Conservation (phyloP, 2,113 vertebrate species). For the Cricetomys ansorgei region DNA sequence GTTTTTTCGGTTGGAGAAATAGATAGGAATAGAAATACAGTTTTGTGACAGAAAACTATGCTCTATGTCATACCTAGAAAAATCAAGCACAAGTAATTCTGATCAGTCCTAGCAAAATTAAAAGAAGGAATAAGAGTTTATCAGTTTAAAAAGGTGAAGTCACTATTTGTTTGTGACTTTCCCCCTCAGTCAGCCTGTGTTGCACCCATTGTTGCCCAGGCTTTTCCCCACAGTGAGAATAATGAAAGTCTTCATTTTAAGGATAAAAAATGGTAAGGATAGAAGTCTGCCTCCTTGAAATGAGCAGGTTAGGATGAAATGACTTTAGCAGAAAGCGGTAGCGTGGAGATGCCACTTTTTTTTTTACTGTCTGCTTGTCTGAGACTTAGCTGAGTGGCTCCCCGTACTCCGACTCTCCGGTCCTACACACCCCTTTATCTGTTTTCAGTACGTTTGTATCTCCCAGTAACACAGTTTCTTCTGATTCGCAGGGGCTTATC, state of each 20-base stretch:
- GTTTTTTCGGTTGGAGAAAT: not conserved
- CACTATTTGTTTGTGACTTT: constrained; percentile 7
- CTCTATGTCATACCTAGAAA: not conserved
- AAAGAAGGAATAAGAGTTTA: not conserved
- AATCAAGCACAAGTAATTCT: not conserved
- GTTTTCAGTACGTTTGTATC: not conserved
- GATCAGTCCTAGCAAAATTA: not conserved
- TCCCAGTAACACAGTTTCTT: constrained; percentile 60
- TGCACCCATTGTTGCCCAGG: not conserved
- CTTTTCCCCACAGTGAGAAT: not conserved
- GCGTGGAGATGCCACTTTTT: not conserved
- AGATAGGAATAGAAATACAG: not conserved
- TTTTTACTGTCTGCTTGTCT: not conserved
- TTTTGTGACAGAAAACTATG: not conserved
- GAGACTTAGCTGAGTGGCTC: not conserved
- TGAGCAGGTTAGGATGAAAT: not conserved
- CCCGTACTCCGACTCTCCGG: not conserved
- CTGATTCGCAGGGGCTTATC: constrained; percentile 93
- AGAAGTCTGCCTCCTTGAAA: not conserved
- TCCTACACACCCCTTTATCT: no score
- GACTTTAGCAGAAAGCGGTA: not conserved
- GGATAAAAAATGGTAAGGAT: not conserved
- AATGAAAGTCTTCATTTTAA: not conserved
- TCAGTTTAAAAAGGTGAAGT: not conserved
- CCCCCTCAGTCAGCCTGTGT: not conserved